Conservation (phyloP, 2,888 invertebrate species). For the Acleris literana region DNA sequence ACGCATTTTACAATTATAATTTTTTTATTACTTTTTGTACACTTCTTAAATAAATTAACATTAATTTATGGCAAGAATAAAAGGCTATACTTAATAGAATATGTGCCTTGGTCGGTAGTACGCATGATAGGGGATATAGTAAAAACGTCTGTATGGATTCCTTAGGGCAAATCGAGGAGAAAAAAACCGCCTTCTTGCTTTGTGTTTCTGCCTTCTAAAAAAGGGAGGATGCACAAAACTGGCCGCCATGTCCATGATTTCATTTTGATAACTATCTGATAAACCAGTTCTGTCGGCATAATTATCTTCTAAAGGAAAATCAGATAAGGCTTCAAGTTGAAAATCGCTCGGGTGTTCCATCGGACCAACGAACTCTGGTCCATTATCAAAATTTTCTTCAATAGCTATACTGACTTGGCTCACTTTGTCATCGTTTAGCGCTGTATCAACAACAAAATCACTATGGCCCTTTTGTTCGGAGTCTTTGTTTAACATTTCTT, state of each 20-base stretch:
- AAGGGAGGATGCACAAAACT: slow-evolving; percentile 68
- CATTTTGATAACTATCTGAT: slow-evolving; percentile 55
- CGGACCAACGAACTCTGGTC: slow-evolving; percentile 29
- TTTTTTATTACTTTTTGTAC: background rate
- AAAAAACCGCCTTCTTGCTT: slow-evolving; percentile 54
- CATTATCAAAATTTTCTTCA: slow-evolving; percentile 51
- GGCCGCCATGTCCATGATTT: slow-evolving; percentile 72
- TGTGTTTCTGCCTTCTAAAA: slow-evolving; percentile 50
- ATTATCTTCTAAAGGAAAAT: slow-evolving; percentile 39
- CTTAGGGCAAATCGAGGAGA: slow-evolving; percentile 58
- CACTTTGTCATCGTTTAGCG: slow-evolving; percentile 40
- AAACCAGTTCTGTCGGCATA: slow-evolving; percentile 51
- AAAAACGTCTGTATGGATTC: slow-evolving; percentile 59
- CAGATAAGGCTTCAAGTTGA: slow-evolving; percentile 36
- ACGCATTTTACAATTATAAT: background rate
- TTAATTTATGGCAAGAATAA: slow-evolving; percentile 34
- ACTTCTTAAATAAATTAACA: slow-evolving; percentile 39
- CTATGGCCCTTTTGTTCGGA: slow-evolving; percentile 50
- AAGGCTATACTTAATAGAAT: slow-evolving; percentile 54
- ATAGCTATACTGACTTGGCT: slow-evolving; percentile 55
- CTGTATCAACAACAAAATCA: slow-evolving; percentile 38
- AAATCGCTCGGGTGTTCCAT: slow-evolving; percentile 36
- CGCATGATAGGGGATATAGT: slow-evolving; percentile 60
- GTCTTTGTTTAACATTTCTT: slow-evolving; percentile 46
- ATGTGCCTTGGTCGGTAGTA: slow-evolving; percentile 71